A percentile compares a stretch with the other conserved stretches of the same genome.
phyloP scores from a whole-genome alignment of 2,797 vertebrate genomes.

The Pangasius krempfi region DNA sequence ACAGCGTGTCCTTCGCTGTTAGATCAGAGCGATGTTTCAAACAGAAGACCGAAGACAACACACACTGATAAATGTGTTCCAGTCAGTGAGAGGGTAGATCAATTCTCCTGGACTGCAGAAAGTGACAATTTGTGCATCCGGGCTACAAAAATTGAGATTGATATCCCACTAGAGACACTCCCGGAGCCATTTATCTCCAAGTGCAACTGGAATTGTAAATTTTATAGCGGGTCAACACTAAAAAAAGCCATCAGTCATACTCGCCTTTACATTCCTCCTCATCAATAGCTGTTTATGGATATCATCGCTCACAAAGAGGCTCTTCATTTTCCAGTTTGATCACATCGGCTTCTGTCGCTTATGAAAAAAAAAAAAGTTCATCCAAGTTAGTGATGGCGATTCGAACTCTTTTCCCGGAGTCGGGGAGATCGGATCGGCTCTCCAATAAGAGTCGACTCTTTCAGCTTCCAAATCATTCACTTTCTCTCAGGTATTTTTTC shows the following conservation, averaged over 20 bases:
- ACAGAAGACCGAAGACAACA: slow-evolving; percentile 3
- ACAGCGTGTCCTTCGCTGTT: slow-evolving; percentile 10
- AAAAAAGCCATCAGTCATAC: slow-evolving; percentile 41
- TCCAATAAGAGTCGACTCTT: background rate
- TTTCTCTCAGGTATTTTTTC: too few species aligned
- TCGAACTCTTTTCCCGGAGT: background rate
- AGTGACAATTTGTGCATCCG: slow-evolving; percentile 45
- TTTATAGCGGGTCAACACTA: slow-evolving; percentile 45
- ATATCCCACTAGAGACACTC: slow-evolving; percentile 31
- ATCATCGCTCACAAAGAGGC: slow-evolving; percentile 41
- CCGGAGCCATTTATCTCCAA: slow-evolving; percentile 34
- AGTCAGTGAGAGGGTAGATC: slow-evolving; percentile 27
- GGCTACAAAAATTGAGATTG: slow-evolving; percentile 45
- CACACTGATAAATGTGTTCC: slow-evolving; percentile 38
- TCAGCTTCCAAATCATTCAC: background rate
- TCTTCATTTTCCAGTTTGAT: slow-evolving; percentile 9
- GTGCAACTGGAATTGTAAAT: slow-evolving; percentile 42
- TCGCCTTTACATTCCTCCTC: slow-evolving; percentile 34
- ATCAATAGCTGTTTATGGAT: slow-evolving; percentile 39
- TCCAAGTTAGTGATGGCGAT: background rate
- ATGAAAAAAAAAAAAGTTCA: background rate
- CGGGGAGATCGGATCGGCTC: background rate
- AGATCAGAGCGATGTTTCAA: slow-evolving; percentile 20
- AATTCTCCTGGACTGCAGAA: slow-evolving; percentile 42
- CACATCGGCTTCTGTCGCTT: background rate